Base-by-base conservation (phyloP, 2,888 invertebrate species). In the Keiferia lycopersicella region DNA sequence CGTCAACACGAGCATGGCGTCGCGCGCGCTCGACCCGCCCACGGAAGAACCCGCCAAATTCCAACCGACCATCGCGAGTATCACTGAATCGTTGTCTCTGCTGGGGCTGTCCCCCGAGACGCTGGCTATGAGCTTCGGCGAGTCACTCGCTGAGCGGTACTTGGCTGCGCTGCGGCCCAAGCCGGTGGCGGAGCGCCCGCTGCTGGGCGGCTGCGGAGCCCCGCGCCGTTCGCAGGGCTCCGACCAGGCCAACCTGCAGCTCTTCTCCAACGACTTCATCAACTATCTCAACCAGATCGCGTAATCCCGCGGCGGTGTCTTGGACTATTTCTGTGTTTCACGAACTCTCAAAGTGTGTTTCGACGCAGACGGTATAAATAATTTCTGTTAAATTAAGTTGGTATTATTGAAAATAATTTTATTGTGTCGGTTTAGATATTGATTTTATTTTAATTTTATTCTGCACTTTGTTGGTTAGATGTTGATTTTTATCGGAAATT, bases 271-370 rank as follows among this genome's bases (percentile, higher is more conserved):
- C 80, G 93, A 93, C 79, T 93, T 93, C 83, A 92, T 93, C 72
- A 92, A 93, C 80, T 93, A 94, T 82, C 83, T 94, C 74, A 93
- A 93, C 82, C 93, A 93, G 84, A 93, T 93, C 81, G 93, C 93
- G 73, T 93, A 88, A 83, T 65, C 51, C 64, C 53, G 58, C 48
- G 65, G 76, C 76, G 73, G 81, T 73, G 68, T 73, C 77, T 73
- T 73, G 76, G 74, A 83, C 80, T 80, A 71, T 75, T 22, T 71
- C 78, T 76, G 79, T 68, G 76, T 73, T 71, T 71, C 71, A 76
- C 71, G 76, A 75, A 82, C 81, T 76, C 72, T 77, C 71, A 68
- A 68, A 72, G 78, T 78, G 80, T 82, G 64, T 64, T 73, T 75
- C 71, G 68, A 61, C 61, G 59, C 74, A 72, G 79, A 80, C 81